Evolutionary conservation across 1,140 invertebrate genomes (phyloP).

Genomic region (Akabosia matsudoensis): DNA sequence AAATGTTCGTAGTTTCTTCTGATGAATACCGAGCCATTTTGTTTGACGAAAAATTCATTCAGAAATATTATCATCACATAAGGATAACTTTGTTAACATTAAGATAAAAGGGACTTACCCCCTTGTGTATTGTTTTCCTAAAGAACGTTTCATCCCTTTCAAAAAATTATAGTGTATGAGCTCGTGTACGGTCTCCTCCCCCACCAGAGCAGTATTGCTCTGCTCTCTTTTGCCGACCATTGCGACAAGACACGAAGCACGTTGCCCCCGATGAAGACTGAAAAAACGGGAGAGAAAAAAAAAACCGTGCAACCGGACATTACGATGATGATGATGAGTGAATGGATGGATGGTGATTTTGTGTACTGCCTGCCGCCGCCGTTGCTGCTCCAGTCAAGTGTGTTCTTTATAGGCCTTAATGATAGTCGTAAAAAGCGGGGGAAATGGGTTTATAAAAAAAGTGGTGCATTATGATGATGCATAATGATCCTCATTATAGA

Average conservation of each 20-base stretch:
- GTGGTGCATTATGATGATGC: background rate
- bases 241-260: background rate
- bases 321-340: background rate
- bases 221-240: too few relatives aligned
- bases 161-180: background rate
- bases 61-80: slow-evolving; percentile 1
- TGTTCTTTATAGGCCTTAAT: slow-evolving; percentile 9
- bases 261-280: background rate
- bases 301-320: background rate
- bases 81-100: background rate
- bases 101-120: background rate
- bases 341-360: background rate
- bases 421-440: slow-evolving; percentile 8
- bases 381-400: background rate
- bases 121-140: background rate
- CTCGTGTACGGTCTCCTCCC: too few relatives aligned
- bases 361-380: too few relatives aligned
- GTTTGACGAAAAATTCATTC: slow-evolving; percentile 5
- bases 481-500: background rate
- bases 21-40: slow-evolving; percentile 4
- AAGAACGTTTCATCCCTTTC: background rate
- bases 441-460: background rate
- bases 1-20: too few relatives aligned
- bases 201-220: too few relatives aligned
- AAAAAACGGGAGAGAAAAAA: background rate